Conservation (phyloP, 2,113 vertebrate genomes). For the Pedionomus torquatus region DNA sequence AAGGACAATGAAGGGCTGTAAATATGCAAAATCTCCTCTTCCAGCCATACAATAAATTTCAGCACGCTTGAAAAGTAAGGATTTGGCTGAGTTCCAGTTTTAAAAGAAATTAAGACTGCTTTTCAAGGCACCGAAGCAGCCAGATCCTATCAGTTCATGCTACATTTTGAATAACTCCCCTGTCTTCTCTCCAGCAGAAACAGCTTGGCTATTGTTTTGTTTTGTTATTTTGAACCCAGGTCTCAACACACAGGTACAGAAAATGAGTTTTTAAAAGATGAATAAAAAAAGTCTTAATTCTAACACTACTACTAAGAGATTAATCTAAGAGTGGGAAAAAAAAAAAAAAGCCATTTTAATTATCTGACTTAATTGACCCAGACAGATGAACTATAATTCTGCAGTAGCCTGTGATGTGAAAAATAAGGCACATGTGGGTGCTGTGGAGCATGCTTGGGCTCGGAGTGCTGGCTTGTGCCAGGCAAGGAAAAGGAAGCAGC, state of each 20-base stretch:
- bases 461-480: not conserved
- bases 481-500: not conserved
- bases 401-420: not conserved
- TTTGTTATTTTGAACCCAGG: not conserved
- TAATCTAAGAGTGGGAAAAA: not conserved
- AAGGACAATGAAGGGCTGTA: not conserved
- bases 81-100: not conserved
- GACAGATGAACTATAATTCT: not conserved
- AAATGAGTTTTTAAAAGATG: not conserved
- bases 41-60: not conserved
- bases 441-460: not conserved
- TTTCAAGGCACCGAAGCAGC: not conserved
- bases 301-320: not conserved
- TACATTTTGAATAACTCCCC: not conserved
- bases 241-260: not conserved
- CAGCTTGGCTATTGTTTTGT: not conserved
- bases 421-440: fast-evolving
- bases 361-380: not conserved
- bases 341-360: not conserved
- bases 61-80: not conserved
- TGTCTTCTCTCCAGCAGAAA: not conserved
- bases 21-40: not conserved
- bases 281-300: not conserved
- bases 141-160: not conserved
- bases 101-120: not conserved